These are phyloP conservation scores for Branchellion lobata DNA, from an alignment of 2,888 invertebrate genomes.

Conservation along the genomic window DNA sequence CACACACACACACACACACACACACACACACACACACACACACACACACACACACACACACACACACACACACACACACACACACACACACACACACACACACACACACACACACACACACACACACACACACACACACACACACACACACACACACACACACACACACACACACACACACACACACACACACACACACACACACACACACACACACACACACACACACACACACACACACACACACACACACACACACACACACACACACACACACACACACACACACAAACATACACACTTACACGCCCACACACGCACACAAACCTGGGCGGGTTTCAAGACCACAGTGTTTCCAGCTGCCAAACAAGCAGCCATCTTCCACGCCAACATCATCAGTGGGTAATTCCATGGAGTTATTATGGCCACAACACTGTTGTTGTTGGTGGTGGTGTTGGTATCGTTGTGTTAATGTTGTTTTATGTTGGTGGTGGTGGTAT, in stretches of 20 bases:
- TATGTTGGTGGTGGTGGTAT: constrained; percentile 83
- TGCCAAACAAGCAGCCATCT: constrained; percentile 94
- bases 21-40: too few relatives aligned
- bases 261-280: neutral
- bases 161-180: too few relatives aligned
- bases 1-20: too few relatives aligned
- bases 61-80: too few relatives aligned
- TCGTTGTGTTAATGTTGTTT: constrained; percentile 73
- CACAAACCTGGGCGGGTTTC: constrained; percentile 78
- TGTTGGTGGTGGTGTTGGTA: neutral
- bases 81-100: too few relatives aligned
- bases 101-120: too few relatives aligned
- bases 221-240: neutral
- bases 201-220: too few relatives aligned
- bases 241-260: neutral
- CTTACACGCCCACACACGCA: neutral
- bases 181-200: too few relatives aligned
- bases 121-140: too few relatives aligned
- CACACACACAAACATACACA: neutral
- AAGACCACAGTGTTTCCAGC: constrained; percentile 94
- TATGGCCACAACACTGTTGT: constrained; percentile 77
- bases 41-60: too few relatives aligned
- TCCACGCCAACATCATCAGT: constrained; percentile 97
- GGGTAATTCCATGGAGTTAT: constrained; percentile 98
- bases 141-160: too few relatives aligned